Evolutionary conservation across 2,113 vertebrate genomes (phyloP).

Genomic region (Bos indicus): DNA sequence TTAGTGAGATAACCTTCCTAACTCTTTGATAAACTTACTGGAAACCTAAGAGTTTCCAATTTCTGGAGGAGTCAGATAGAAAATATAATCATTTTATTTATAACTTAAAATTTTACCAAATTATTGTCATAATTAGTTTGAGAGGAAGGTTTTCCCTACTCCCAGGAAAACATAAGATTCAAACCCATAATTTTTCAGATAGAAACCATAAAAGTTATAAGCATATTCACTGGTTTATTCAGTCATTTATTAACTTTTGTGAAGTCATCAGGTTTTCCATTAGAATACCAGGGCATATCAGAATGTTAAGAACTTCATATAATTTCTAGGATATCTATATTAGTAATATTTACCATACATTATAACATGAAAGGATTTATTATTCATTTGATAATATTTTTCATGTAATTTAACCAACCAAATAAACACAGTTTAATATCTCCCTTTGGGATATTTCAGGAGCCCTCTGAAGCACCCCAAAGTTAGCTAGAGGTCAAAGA

Average conservation of each 20-base stretch:
- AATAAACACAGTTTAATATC: no score
- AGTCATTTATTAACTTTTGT: neutral
- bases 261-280: neutral
- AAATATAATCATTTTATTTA: neutral
- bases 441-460: no score
- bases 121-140: neutral
- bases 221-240: neutral
- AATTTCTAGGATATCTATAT: neutral
- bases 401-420: no score
- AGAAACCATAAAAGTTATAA: neutral
- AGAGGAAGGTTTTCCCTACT: neutral
- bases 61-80: neutral
- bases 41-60: neutral
- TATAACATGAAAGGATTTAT: neutral
- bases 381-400: neutral
- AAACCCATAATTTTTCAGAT: neutral
- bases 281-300: neutral
- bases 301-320: neutral
- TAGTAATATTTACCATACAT: neutral
- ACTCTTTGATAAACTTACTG: neutral
- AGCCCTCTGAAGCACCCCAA: no score
- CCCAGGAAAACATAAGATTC: neutral
- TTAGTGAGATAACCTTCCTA: neutral
- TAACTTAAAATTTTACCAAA: neutral
- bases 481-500: no score